These are phyloP conservation scores for Geotrypetes seraphini DNA, from an alignment of 2,797 vertebrate genomes.

Conservation along the genomic window DNA sequence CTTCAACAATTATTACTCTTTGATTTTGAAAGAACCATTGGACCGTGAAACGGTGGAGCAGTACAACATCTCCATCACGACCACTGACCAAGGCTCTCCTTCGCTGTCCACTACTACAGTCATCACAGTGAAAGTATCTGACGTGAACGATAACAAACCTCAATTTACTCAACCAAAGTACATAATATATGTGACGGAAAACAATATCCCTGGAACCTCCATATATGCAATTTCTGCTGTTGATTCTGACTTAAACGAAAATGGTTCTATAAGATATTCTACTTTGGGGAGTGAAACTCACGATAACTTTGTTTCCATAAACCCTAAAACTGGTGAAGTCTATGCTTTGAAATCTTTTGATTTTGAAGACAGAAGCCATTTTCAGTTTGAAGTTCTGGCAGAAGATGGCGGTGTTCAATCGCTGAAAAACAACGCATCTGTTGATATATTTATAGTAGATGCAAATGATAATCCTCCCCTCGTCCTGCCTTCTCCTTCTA, in stretches of 20 bases:
- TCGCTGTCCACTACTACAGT: slow-evolving; percentile 45
- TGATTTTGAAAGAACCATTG: slow-evolving; percentile 36
- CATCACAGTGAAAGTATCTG: slow-evolving; percentile 40
- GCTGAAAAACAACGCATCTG: slow-evolving; percentile 32
- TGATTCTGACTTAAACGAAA: slow-evolving; percentile 29
- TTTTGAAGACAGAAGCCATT: slow-evolving; percentile 32
- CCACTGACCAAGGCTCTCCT: slow-evolving; percentile 25
- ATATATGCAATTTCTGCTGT: slow-evolving; percentile 17
- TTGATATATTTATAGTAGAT: slow-evolving; percentile 39
- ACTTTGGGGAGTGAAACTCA: slow-evolving; percentile 24
- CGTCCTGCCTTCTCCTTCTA: slow-evolving; percentile 32
- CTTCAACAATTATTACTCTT: slow-evolving; percentile 29
- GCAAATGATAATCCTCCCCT: slow-evolving; percentile 43
- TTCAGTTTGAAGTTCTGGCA: slow-evolving; percentile 43
- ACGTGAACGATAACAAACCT: slow-evolving; percentile 51
- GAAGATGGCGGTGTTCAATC: slow-evolving; percentile 39
- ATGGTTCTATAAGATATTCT: slow-evolving; percentile 26
- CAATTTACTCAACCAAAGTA: slow-evolving; percentile 39
- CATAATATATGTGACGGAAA: slow-evolving; percentile 40
- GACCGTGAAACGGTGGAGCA: slow-evolving; percentile 9
- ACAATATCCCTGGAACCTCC: slow-evolving; percentile 29
- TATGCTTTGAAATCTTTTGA: slow-evolving; percentile 31
- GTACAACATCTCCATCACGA: slow-evolving; percentile 11
- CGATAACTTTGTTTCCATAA: slow-evolving; percentile 28
- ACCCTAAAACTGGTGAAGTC: slow-evolving; percentile 28